These are phyloP conservation scores for Cygnus olor DNA, from an alignment of 2,797 vertebrate species.

Conservation along the genomic window DNA sequence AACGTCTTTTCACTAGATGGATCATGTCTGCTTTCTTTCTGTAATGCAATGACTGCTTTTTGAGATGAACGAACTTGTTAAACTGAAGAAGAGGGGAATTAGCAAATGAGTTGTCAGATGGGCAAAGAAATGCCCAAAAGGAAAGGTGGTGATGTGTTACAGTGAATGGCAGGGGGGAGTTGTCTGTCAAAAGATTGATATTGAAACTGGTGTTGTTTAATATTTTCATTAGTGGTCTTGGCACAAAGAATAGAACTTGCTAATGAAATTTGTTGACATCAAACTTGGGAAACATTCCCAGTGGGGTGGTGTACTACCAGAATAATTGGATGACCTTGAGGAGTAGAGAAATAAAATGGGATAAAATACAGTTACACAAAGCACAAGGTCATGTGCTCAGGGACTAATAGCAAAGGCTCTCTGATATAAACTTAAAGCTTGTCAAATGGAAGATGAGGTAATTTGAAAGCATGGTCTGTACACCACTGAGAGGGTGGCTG, in stretches of 20 bases:
- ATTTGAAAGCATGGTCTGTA: background rate
- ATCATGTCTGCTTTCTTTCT: background rate
- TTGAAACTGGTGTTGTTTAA: background rate
- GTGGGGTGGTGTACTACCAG: fast-evolving
- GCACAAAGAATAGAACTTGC: background rate
- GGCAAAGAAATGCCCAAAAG: background rate
- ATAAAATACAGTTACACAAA: background rate
- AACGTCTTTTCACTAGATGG: background rate
- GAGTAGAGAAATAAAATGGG: background rate
- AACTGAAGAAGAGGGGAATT: background rate
- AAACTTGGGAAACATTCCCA: background rate
- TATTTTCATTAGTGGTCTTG: conserved; percentile 12
- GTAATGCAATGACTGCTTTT: background rate
- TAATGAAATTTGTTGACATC: background rate
- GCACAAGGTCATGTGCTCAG: background rate
- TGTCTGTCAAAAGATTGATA: background rate
- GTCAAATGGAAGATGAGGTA: background rate
- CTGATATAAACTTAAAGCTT: background rate
- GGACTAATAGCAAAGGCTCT: background rate
- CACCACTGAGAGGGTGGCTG: background rate
- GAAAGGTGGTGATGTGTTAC: background rate
- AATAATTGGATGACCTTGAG: conserved; percentile 8
- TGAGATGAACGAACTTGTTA: background rate
- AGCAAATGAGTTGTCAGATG: background rate
- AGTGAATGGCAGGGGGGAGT: background rate